These are phyloP conservation scores for Fundulus diaphanus DNA, from an alignment of 2,797 vertebrate genomes.

Conservation along the genomic window DNA sequence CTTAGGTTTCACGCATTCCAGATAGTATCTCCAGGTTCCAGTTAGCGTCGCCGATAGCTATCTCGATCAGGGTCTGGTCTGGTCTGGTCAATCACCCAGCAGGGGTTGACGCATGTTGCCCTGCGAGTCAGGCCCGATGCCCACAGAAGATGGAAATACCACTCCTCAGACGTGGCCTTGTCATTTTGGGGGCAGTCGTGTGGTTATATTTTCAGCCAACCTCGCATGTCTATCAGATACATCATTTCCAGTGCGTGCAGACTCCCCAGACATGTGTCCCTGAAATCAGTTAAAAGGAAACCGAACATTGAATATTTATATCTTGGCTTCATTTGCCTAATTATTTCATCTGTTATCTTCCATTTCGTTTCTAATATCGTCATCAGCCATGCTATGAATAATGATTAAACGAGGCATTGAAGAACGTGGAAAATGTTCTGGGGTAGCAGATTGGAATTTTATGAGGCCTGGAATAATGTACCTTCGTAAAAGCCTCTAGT, in stretches of 20 bases:
- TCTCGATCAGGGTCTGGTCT: slow-evolving; percentile 46
- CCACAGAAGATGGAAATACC: slow-evolving; percentile 44
- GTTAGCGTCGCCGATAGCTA: slow-evolving; percentile 61
- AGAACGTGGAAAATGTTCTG: slow-evolving; percentile 58
- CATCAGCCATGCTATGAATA: slow-evolving; percentile 73
- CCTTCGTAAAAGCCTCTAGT: slow-evolving; percentile 50
- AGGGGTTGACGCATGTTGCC: slow-evolving; percentile 60
- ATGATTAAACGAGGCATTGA: slow-evolving; percentile 68
- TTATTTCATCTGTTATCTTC: slow-evolving; percentile 67
- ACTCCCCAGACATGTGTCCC: slow-evolving; percentile 21
- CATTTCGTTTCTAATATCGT: slow-evolving; percentile 70
- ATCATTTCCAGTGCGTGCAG: slow-evolving; percentile 22
- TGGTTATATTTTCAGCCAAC: slow-evolving; percentile 33
- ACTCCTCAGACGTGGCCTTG: slow-evolving; percentile 9
- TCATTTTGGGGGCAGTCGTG: slow-evolving; percentile 20
- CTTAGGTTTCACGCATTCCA: slow-evolving; percentile 73
- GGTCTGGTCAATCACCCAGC: slow-evolving; percentile 45
- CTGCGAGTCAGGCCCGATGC: slow-evolving; percentile 40
- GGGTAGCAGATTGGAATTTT: slow-evolving; percentile 64
- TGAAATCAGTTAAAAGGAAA: slow-evolving; percentile 42
- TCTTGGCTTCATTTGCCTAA: slow-evolving; percentile 62
- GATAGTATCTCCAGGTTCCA: slow-evolving; percentile 67
- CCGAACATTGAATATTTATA: slow-evolving; percentile 65
- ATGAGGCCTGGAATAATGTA: slow-evolving; percentile 56
- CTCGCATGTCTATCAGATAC: slow-evolving; percentile 30